phyloP scores from a whole-genome alignment of 2,113 vertebrate genomes.

The human (Homo sapiens) region DNA sequence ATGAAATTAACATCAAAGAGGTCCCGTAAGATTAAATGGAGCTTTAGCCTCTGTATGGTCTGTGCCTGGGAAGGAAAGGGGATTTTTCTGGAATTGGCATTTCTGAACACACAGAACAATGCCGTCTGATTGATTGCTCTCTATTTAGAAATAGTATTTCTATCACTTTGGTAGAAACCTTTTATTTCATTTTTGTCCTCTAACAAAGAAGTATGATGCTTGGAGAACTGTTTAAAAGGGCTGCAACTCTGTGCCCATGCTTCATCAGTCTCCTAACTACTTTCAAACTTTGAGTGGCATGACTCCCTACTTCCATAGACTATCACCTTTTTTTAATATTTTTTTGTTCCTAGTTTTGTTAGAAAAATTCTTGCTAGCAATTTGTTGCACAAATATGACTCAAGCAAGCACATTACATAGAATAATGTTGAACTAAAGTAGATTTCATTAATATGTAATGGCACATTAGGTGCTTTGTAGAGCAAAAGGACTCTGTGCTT shows the following conservation, averaged over 20 bases:
- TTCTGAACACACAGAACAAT: constrained; percentile 43
- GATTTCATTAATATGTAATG: constrained; percentile 16
- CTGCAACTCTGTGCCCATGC: neutral
- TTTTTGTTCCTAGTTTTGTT: constrained; percentile 22
- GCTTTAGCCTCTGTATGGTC: neutral
- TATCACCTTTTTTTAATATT: neutral
- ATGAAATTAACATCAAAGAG: constrained; percentile 56
- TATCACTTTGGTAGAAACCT: constrained; percentile 52
- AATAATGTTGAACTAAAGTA: neutral
- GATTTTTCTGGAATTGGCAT: constrained; percentile 46
- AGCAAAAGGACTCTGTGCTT: neutral
- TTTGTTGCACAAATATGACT: constrained; percentile 6
- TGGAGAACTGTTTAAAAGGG: constrained; percentile 49
- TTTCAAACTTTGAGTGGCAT: constrained; percentile 38
- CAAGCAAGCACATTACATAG: constrained; percentile 18
- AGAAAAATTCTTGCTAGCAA: constrained; percentile 28
- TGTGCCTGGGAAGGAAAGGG: neutral
- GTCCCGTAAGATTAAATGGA: neutral
- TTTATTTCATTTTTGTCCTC: constrained; percentile 60
- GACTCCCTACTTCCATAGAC: neutral
- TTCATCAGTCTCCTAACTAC: constrained; percentile 18
- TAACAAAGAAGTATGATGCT: constrained; percentile 57
- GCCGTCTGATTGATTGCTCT: constrained; percentile 20
- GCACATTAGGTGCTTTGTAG: constrained; percentile 1
- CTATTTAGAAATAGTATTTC: constrained; percentile 52